These are phyloP conservation scores for Cactoblastis cactorum DNA, from an alignment of 2,888 invertebrate species.

Conservation along the genomic window DNA sequence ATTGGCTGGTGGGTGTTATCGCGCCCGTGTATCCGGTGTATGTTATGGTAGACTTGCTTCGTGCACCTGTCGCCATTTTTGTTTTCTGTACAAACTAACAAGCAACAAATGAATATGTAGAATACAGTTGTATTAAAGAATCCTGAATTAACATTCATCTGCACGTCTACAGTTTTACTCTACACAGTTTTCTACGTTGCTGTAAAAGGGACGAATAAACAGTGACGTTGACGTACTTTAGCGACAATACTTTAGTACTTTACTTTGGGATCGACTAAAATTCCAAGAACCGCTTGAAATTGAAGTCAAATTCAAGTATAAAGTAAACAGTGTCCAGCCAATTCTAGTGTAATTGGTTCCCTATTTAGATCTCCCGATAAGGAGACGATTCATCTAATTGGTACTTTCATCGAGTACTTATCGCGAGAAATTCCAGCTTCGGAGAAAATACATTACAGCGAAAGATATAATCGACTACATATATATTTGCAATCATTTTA, in stretches of 20 bases:
- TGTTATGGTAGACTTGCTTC: constrained; percentile 50
- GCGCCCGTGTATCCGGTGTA: constrained; percentile 45
- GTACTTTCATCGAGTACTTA: neutral
- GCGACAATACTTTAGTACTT: neutral
- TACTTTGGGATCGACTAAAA: neutral
- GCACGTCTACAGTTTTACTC: too few species aligned
- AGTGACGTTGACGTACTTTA: too few species aligned
- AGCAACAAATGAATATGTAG: neutral
- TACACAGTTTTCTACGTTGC: too few species aligned
- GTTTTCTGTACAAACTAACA: constrained; percentile 4
- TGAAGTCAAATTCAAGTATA: neutral
- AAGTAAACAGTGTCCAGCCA: neutral
- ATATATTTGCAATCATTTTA: too few species aligned
- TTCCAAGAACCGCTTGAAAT: too few species aligned
- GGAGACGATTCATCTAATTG: constrained; percentile 1
- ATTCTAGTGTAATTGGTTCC: neutral
- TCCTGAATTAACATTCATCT: neutral
- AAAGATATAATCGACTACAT: too few species aligned
- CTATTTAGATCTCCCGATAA: neutral
- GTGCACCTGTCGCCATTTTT: constrained; percentile 64
- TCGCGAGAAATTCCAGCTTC: neutral
- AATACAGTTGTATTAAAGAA: neutral
- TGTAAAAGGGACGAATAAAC: too few species aligned
- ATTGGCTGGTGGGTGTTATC: constrained; percentile 44
- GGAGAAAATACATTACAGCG: neutral